Conservation (phyloP, 2,113 vertebrate genomes). For the Panthera uncia region DNA sequence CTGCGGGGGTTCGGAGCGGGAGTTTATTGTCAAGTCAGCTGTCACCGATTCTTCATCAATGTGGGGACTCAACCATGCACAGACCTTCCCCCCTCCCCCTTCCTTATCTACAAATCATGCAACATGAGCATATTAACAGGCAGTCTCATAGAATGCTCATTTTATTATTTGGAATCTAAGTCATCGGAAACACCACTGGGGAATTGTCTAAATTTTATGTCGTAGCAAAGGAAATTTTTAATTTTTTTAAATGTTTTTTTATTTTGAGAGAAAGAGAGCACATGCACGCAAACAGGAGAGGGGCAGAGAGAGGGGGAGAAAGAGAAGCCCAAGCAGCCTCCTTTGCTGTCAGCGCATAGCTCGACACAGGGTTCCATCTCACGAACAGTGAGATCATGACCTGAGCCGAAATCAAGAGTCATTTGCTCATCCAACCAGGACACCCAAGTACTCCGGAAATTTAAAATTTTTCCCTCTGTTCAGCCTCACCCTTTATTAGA, state of each 20-base stretch:
- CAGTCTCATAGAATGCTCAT: neutral
- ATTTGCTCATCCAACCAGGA: too few relatives aligned
- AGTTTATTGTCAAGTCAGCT: constrained; percentile 64
- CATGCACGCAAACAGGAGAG: too few relatives aligned
- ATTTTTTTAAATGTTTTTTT: neutral
- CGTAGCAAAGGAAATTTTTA: neutral
- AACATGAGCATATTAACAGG: constrained; percentile 29
- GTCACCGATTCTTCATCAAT: neutral
- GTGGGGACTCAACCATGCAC: constrained; percentile 17
- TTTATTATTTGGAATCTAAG: constrained; percentile 19
- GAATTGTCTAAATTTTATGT: neutral
- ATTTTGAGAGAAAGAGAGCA: too few relatives aligned
- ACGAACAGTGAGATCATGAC: too few relatives aligned
- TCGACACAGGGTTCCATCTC: too few relatives aligned
- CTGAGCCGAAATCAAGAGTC: too few relatives aligned
- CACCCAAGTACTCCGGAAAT: neutral
- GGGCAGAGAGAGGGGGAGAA: too few relatives aligned
- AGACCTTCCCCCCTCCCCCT: neutral
- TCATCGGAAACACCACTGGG: neutral
- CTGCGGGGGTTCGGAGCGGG: constrained; percentile 38
- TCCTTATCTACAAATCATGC: neutral
- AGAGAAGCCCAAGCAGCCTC: too few relatives aligned
- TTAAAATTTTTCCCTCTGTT: neutral
- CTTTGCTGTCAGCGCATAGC: too few relatives aligned
- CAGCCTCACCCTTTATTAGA: neutral